These are phyloP conservation scores for Byasa hedistus DNA, from an alignment of 2,888 invertebrate genomes.

Conservation along the genomic window DNA sequence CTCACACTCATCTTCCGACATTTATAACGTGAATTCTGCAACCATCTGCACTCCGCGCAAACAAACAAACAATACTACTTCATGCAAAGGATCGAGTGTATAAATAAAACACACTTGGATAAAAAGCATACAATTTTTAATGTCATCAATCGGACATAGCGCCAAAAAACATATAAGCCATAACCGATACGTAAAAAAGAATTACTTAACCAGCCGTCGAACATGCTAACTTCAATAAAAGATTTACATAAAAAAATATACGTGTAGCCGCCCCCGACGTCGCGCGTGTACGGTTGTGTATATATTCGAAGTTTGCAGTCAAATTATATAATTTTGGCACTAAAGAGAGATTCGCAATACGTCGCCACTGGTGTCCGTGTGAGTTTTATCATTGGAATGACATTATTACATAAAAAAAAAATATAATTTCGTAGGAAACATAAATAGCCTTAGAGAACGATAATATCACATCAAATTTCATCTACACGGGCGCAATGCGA, in stretches of 20 bases:
- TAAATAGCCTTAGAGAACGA: slow-evolving; percentile 69
- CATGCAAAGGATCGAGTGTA: slow-evolving; percentile 64
- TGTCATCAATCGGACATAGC: slow-evolving; percentile 73
- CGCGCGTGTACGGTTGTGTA: slow-evolving; percentile 58
- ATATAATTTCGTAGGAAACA: slow-evolving; percentile 51
- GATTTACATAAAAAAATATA: slow-evolving; percentile 70
- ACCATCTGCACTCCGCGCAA: slow-evolving; percentile 62
- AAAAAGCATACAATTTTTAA: slow-evolving; percentile 76
- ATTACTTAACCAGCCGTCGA: slow-evolving; percentile 59
- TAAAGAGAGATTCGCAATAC: slow-evolving; percentile 61
- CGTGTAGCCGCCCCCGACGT: slow-evolving; percentile 44
- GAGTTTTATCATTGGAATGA: slow-evolving; percentile 57
- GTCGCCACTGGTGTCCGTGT: slow-evolving; percentile 33
- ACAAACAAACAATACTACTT: slow-evolving; percentile 41
- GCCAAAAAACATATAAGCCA: slow-evolving; percentile 71
- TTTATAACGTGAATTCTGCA: slow-evolving; percentile 65
- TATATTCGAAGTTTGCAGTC: slow-evolving; percentile 65
- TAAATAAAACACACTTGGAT: slow-evolving; percentile 65
- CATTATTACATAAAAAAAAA: slow-evolving; percentile 39
- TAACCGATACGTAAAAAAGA: slow-evolving; percentile 54
- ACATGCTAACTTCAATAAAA: slow-evolving; percentile 71
- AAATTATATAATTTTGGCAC: slow-evolving; percentile 68
- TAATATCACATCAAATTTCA: slow-evolving; percentile 78
- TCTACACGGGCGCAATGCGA: slow-evolving; percentile 64
- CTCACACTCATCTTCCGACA: neutral